Conservation (phyloP, 2,888 invertebrate species). For the Hoplodrina blanda region DNA sequence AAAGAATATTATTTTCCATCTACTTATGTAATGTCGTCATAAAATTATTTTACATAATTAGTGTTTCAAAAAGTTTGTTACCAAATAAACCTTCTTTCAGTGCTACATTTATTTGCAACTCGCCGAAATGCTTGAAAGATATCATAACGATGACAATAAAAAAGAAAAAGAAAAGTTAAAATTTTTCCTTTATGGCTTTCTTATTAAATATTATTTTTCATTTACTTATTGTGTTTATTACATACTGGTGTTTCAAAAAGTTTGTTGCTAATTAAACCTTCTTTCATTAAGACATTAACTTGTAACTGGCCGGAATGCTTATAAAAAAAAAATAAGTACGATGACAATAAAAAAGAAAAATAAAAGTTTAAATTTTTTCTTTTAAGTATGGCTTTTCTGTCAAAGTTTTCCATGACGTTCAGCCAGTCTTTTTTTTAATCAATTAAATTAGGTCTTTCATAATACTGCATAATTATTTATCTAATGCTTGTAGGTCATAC, state of each 20-base stretch:
- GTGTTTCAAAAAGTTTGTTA: conserved; percentile 6
- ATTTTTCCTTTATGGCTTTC: neutral
- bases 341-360: neutral
- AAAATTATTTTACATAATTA: neutral
- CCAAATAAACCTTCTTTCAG: neutral
- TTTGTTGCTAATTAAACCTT: conserved; percentile 1
- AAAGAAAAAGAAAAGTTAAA: neutral
- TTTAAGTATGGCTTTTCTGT: neutral
- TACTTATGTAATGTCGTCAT: too few species aligned
- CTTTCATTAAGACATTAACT: neutral
- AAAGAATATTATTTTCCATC: neutral
- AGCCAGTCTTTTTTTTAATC: conserved; percentile 12
- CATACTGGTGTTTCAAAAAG: neutral
- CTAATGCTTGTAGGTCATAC: neutral
- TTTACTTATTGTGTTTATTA: neutral
- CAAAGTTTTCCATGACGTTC: neutral
- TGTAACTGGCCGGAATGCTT: neutral
- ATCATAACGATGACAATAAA: neutral
- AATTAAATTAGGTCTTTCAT: neutral
- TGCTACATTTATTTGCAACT: neutral
- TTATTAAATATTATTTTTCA: neutral
- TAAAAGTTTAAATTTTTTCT: neutral
- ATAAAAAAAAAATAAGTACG: conserved; percentile 21
- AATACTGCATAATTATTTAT: conserved; percentile 1
- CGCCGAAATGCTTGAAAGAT: conserved; percentile 8